These are phyloP conservation scores for Micropterix aruncella DNA, from an alignment of 2,888 invertebrate species.

Conservation along the genomic window DNA sequence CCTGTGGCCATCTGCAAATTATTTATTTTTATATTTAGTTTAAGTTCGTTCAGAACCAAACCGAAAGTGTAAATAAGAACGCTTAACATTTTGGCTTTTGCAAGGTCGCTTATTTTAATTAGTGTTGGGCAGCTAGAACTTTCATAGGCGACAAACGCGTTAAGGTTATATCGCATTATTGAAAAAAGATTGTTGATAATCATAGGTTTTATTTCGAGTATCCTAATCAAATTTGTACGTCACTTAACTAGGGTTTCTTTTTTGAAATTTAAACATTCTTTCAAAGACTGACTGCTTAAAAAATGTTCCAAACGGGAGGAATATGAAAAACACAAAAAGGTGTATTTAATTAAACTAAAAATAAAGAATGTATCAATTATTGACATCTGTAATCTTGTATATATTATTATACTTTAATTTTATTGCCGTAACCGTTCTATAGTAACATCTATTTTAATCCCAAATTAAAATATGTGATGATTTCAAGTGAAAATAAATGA, in stretches of 20 bases:
- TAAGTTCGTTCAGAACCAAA: too few species aligned
- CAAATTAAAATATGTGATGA: neutral
- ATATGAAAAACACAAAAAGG: too few species aligned
- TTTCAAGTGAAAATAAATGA: neutral
- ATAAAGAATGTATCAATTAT: neutral
- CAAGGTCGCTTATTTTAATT: too few species aligned
- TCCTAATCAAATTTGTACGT: slow-evolving; percentile 14
- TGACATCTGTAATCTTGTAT: neutral
- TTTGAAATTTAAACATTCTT: slow-evolving; percentile 4
- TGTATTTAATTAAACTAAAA: too few species aligned
- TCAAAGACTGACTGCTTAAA: neutral
- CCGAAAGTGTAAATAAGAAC: too few species aligned
- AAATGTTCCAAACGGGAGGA: too few species aligned
- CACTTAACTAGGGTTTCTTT: slow-evolving; percentile 11
- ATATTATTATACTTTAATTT: neutral
- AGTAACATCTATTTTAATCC: neutral
- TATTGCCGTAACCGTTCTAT: neutral
- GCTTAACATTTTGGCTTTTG: too few species aligned
- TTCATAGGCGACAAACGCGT: too few species aligned
- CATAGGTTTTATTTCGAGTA: slow-evolving; percentile 16
- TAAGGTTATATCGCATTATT: too few species aligned
- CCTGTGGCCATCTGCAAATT: too few species aligned
- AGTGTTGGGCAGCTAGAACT: too few species aligned
- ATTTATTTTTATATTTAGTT: too few species aligned
- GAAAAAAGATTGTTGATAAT: slow-evolving; percentile 8